Evolutionary conservation across 2,113 vertebrate genomes (phyloP), one percentile per base, ranked within the genome.

Genomic region (Irena cyanogastra): DNA sequence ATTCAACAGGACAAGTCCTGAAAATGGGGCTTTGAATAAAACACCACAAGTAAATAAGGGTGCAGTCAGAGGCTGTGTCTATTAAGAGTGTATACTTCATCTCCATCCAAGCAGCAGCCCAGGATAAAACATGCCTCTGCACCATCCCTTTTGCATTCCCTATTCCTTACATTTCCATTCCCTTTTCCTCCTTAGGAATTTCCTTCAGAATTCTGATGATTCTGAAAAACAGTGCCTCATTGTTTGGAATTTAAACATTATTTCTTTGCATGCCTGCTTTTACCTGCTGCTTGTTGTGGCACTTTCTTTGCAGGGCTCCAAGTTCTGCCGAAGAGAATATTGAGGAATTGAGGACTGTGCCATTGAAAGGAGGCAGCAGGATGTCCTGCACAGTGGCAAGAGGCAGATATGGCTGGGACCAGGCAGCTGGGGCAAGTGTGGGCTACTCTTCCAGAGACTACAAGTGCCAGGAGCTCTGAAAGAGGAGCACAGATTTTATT

Each of bases 381-480:
- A 50, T 41, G 23, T 59, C 47, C 42, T 83, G 41, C 1, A 2
- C 1, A 0, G 63, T 2, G 4, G 13, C 21, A 54, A 31, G 50
- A 74, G 26, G 31, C 49, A 93, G 26, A 60, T 53, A 63, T 44
- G 52, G 30, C 16, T 3, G 1, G 31, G n/a, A 10, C 44, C 20
- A 47, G n/a, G 37, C 2, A 81, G 21, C 21, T 9, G 2, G 7
- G 18, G 3, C 23, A 70, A 28, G 17, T 1, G 1, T 26, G 20
- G 27, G 22, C 18, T 52, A 17, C 18, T 26, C 35, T 56, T 45
- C 20, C 19, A 0, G 0, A 41, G 17, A 45, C 17, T 3, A 17
- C 8, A 35, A n/a, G 26, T 14, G 8, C 12, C 21, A 27, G 59
- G 21, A 63, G 57, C 31, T 86, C 81, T 76, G 47, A 39, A 79